Conservation (phyloP, 2,888 invertebrate genomes). For the Pheosia gnoma region DNA sequence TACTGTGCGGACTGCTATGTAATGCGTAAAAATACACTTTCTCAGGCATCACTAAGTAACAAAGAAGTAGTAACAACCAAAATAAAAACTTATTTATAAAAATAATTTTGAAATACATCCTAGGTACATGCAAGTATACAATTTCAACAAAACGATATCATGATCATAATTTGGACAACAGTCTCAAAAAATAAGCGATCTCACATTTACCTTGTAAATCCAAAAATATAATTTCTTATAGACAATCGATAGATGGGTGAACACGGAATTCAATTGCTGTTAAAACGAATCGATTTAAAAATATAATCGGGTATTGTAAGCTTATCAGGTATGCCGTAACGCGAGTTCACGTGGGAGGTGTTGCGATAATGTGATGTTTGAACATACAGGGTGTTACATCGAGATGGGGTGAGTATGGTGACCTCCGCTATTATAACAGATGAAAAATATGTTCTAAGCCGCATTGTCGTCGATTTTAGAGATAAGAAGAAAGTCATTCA, state of each 20-base stretch:
- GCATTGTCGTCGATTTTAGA: too few relatives aligned
- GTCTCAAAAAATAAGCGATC: slow-evolving; percentile 79
- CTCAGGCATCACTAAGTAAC: slow-evolving; percentile 36
- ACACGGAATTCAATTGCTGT: slow-evolving; percentile 14
- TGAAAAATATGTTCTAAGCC: too few relatives aligned
- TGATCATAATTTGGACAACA: slow-evolving; percentile 76
- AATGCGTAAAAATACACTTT: slow-evolving; percentile 30
- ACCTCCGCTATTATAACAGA: too few relatives aligned
- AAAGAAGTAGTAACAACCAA: slow-evolving; percentile 68
- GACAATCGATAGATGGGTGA: slow-evolving; percentile 50
- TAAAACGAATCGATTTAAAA: neutral
- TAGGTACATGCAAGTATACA: slow-evolving; percentile 53
- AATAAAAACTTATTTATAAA: slow-evolving; percentile 69
- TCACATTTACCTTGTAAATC: slow-evolving; percentile 65
- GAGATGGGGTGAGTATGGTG: too few relatives aligned
- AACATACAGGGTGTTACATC: too few relatives aligned
- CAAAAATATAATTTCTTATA: slow-evolving; percentile 76
- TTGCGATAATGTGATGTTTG: neutral
- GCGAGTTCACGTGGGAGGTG: too few relatives aligned
- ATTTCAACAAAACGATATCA: slow-evolving; percentile 65
- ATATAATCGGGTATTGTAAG: neutral
- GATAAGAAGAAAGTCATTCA: too few relatives aligned
- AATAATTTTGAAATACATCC: slow-evolving; percentile 73
- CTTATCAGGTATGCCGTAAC: too few relatives aligned
- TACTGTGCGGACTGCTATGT: slow-evolving; percentile 60